Evolutionary conservation across 2,888 invertebrate genomes (phyloP).

Genomic region (Julus scandinavius): DNA sequence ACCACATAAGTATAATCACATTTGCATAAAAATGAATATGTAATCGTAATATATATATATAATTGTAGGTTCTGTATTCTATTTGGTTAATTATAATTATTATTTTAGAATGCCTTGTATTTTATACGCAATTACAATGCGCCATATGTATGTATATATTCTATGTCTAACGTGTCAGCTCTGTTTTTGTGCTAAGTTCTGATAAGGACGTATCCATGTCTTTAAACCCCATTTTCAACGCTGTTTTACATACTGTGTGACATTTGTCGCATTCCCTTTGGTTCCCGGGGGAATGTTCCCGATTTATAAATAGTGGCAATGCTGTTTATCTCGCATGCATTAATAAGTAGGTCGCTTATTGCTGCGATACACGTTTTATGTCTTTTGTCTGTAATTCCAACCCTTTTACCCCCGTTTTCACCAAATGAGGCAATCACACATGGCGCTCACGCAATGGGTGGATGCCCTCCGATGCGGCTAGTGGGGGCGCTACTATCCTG

Average conservation of each 20-base stretch:
- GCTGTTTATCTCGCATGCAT: background rate
- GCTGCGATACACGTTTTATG: background rate
- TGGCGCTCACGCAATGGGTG: background rate
- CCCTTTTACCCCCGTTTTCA: background rate
- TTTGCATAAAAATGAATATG: too few species aligned
- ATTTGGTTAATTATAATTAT: too few species aligned
- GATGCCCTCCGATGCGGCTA: constrained; percentile 20
- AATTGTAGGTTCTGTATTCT: too few species aligned
- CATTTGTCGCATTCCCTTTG: background rate
- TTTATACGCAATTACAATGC: too few species aligned
- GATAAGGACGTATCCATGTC: too few species aligned
- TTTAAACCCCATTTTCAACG: too few species aligned
- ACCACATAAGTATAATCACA: too few species aligned
- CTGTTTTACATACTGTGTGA: background rate
- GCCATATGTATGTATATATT: too few species aligned
- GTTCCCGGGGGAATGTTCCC: background rate
- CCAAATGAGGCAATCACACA: background rate
- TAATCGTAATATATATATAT: too few species aligned
- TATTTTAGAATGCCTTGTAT: too few species aligned
- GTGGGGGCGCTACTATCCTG: constrained; percentile 7
- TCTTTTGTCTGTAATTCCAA: background rate
- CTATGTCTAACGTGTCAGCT: too few species aligned
- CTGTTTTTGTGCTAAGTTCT: too few species aligned
- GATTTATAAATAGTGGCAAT: background rate
- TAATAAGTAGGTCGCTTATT: background rate